Evolutionary conservation across 2,888 invertebrate genomes (phyloP).

Genomic region (Tillus elongatus): DNA sequence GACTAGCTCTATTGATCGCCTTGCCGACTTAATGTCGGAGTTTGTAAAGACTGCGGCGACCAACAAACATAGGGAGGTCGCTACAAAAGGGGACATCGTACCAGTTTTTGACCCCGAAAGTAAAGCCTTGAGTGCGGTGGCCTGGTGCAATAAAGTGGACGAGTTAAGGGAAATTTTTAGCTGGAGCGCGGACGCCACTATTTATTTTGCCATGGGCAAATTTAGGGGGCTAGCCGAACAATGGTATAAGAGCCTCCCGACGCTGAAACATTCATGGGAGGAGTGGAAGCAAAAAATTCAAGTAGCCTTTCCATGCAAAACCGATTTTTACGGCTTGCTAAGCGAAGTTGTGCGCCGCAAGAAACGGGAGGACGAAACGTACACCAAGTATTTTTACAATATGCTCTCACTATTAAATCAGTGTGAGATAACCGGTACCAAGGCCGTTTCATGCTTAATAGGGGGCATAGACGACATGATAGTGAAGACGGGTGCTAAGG

Average conservation of each 20-base stretch:
- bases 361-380: conserved; percentile 19
- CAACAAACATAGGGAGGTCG: no score
- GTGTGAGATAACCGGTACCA: conserved; percentile 17
- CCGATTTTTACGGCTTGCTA: conserved; percentile 15
- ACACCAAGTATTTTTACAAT: conserved; percentile 19
- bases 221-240: conserved; percentile 19
- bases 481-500: conserved; percentile 17
- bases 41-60: no score
- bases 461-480: conserved; percentile 18
- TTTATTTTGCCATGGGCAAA: conserved; percentile 15
- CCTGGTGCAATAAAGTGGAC: conserved; percentile 14
- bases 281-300: conserved; percentile 20
- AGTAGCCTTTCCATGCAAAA: conserved; percentile 16
- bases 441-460: conserved; percentile 21
- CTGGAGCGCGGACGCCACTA: conserved; percentile 9
- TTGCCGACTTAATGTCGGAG: no score
- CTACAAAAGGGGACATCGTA: no score
- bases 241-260: no score
- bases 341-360: conserved; percentile 17
- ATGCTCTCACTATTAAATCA: conserved; percentile 18
- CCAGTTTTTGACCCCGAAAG: no score
- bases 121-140: no score
- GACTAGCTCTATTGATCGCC: no score
- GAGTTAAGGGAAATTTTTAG: conserved; percentile 12
- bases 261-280: conserved; percentile 19